Percentiles rank a stretch among this genome's conserved stretches.
These are phyloP conservation scores for Diorhabda elongata DNA, from an alignment of 1,140 invertebrate genomes.

Conservation along the genomic window DNA sequence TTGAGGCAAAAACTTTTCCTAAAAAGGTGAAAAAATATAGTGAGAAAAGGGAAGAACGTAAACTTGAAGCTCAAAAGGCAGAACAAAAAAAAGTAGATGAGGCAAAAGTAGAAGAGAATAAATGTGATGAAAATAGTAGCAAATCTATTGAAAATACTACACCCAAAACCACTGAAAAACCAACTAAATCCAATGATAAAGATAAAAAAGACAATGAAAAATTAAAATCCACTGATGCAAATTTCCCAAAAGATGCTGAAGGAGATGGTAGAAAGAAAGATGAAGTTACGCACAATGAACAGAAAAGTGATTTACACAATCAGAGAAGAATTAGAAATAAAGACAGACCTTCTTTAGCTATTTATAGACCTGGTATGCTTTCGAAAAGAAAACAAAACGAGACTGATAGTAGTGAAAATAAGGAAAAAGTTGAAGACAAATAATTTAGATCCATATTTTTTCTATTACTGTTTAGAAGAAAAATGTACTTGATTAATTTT, in stretches of 20 bases:
- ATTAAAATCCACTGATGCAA: slow-evolving; percentile 14
- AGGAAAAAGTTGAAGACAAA: slow-evolving; percentile 10
- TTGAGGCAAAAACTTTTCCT: slow-evolving; percentile 22
- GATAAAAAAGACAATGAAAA: slow-evolving; percentile 14
- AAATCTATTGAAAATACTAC: slow-evolving; percentile 16
- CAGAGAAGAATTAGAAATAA: slow-evolving; percentile 52
- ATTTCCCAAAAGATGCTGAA: slow-evolving; percentile 13
- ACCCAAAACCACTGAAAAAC: slow-evolving; percentile 27
- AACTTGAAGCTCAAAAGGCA: slow-evolving; percentile 40
- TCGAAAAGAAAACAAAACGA: slow-evolving; percentile 40
- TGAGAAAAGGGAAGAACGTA: slow-evolving; percentile 45
- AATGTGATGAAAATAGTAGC: slow-evolving; percentile 6
- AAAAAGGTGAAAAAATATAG: slow-evolving; percentile 48
- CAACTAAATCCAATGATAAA: slow-evolving; percentile 8
- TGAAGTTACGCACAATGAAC: slow-evolving; percentile 25
- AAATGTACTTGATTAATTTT: no score
- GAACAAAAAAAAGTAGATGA: slow-evolving; percentile 33
- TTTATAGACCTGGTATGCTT: slow-evolving; percentile 47
- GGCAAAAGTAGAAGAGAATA: slow-evolving; percentile 12
- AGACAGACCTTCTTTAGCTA: slow-evolving; percentile 45
- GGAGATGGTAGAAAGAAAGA: slow-evolving; percentile 28
- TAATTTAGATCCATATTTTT: not conserved
- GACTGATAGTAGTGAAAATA: slow-evolving; percentile 23
- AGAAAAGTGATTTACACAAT: slow-evolving; percentile 32
- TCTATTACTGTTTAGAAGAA: no score